Percentiles rank a stretch among this genome's conserved stretches.
These are phyloP conservation scores for Vombatus ursinus DNA, from an alignment of 2,113 vertebrate species.

Conservation along the genomic window DNA sequence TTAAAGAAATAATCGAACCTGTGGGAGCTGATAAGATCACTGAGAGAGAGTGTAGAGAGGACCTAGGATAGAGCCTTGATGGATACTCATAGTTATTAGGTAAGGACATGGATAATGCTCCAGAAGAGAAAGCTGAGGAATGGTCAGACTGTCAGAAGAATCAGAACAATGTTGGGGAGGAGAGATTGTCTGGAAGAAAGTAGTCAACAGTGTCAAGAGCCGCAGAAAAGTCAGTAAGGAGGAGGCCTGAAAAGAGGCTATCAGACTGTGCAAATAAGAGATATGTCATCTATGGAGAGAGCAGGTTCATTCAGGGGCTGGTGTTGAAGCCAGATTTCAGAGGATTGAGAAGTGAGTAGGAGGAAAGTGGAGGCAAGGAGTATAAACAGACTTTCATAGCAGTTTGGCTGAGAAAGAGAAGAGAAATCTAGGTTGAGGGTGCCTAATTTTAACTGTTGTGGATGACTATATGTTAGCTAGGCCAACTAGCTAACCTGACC, in stretches of 20 bases:
- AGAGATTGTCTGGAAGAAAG: background rate
- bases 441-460: background rate
- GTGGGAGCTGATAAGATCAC: background rate
- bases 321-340: background rate
- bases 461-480: background rate
- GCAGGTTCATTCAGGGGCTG: background rate
- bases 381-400: background rate
- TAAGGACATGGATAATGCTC: background rate
- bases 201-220: background rate
- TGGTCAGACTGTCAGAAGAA: background rate
- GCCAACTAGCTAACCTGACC: background rate
- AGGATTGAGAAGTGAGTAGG: background rate
- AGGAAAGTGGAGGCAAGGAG: background rate
- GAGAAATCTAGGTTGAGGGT: background rate
- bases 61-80: background rate
- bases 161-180: background rate
- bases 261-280: background rate
- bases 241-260: background rate
- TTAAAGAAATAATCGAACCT: background rate
- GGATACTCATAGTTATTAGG: background rate
- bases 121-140: background rate
- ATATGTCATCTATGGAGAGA: background rate
- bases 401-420: background rate
- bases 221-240: background rate
- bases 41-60: background rate